phyloP scores from a whole-genome alignment of 2,888 invertebrate genomes.

The Ceratothoa steindachneri region DNA sequence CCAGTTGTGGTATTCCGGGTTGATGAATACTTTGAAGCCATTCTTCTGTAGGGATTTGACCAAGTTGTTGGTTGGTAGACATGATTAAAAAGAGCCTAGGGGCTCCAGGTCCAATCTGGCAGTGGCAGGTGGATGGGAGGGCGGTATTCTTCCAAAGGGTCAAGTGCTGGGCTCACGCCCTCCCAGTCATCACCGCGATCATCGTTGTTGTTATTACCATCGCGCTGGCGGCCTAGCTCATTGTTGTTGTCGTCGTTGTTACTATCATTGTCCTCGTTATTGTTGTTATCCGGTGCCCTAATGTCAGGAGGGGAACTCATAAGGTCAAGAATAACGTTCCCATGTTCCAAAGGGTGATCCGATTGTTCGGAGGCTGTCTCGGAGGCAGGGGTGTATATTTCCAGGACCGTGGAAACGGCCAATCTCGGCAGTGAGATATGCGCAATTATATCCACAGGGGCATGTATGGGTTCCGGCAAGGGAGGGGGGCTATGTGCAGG shows the following conservation, averaged over 20 bases:
- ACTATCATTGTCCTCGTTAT: neutral
- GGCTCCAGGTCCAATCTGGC: too few relatives aligned
- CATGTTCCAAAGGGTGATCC: too few relatives aligned
- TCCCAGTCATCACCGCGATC: neutral
- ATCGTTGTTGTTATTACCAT: neutral
- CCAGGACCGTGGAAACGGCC: slow-evolving; percentile 20
- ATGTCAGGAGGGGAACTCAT: too few relatives aligned
- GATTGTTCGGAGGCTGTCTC: neutral
- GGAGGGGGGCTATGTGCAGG: too few relatives aligned
- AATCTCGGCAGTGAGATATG: too few relatives aligned
- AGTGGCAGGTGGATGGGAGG: neutral
- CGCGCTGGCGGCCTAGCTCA: neutral
- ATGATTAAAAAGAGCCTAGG: too few relatives aligned
- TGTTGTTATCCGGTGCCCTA: too few relatives aligned
- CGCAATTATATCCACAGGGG: too few relatives aligned
- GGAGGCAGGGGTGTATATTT: neutral
- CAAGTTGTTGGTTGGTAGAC: neutral
- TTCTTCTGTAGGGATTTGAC: neutral
- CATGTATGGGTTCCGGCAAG: too few relatives aligned
- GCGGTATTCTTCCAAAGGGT: neutral
- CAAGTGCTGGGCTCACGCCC: neutral
- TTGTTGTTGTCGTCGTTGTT: neutral
- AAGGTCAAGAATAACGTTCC: too few relatives aligned
- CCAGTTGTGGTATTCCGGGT: too few relatives aligned
- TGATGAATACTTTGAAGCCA: too few relatives aligned